Base-by-base conservation (phyloP, 2,113 vertebrate species). In the Bubo blakistoni region DNA sequence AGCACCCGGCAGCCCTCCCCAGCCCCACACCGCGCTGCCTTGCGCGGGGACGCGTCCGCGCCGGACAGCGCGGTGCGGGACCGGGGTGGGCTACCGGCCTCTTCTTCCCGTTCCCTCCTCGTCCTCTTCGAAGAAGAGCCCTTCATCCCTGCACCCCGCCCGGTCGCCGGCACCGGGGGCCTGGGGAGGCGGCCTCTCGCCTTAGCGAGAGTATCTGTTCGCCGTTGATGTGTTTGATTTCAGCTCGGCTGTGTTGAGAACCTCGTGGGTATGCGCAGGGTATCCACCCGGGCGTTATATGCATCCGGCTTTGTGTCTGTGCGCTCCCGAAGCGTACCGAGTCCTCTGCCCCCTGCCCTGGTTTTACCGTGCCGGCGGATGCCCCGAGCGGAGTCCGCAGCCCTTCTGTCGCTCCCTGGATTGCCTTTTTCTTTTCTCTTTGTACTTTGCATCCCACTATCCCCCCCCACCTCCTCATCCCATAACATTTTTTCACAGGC, bases 401-500 rank as follows among this genome's bases (percentile, higher is more conserved):
- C 59, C n/a, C 63, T 83, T 61, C 67, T 44, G 55, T 61, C 21
- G 2, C 76, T 81, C 44, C 54, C 54, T 59, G 80, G 57, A 67
- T 74, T 49, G 94, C 65, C 72, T 94, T 88, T 92, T 93, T 89
- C n/a, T 92, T 63, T 83, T 82, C 77, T 70, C 86, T 96, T 97
- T 96, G 95, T 97, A 94, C 69, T 94, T 94, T 59, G 72, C 69
- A 74, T 91, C 88, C 73, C 86, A 8, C 83, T 92, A 17, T 51
- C 34, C 92, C 87, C 87, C 71, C 71, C 70, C 70, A 63, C 86
- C 86, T 88, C 65, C 63, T 86, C 80, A 88, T 96, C 88, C 94
- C 91, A 59, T 92, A 96, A 94, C 90, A 72, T 96, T 97, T 94
- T 94, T 96, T 95, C 82, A 92, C 92, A 85, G 84, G 88, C 85